Conservation (phyloP, 2,888 invertebrate genomes). For the Falcaria lacertinaria region DNA sequence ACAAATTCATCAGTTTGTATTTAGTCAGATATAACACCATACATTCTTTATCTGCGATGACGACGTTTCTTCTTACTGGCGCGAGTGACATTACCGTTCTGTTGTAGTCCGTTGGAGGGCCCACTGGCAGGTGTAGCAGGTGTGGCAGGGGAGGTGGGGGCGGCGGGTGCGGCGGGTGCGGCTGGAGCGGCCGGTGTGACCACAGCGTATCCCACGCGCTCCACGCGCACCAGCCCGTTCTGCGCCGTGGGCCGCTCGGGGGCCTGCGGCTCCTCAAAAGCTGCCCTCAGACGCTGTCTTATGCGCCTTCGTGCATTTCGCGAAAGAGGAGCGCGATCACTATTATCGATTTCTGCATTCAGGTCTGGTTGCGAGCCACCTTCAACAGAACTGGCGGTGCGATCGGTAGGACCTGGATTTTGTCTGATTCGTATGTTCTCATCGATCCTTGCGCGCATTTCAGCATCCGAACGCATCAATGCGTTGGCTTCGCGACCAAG, state of each 20-base stretch:
- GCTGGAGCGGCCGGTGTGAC: slow-evolving; percentile 11
- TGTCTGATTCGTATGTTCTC: slow-evolving; percentile 19
- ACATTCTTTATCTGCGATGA: slow-evolving; percentile 55
- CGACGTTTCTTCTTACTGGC: slow-evolving; percentile 60
- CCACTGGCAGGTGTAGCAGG: slow-evolving; percentile 23
- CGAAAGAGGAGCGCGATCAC: slow-evolving; percentile 30
- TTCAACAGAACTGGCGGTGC: slow-evolving; percentile 5
- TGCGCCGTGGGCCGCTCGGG: slow-evolving; percentile 1
- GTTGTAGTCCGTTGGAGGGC: slow-evolving; percentile 29
- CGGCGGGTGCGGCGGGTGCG: slow-evolving; percentile 19
- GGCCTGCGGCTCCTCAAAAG: slow-evolving; percentile 36
- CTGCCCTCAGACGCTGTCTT: slow-evolving; percentile 51
- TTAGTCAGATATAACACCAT: slow-evolving; percentile 17
- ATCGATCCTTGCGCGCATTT: slow-evolving; percentile 42
- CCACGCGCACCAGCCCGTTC: background rate
- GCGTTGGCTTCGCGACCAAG: slow-evolving; percentile 55
- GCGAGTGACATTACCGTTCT: slow-evolving; percentile 34
- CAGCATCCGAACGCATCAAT: slow-evolving; percentile 44
- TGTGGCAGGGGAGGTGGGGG: slow-evolving; percentile 9
- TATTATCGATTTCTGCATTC: slow-evolving; percentile 15
- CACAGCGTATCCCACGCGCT: slow-evolving; percentile 7
- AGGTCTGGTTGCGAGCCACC: slow-evolving; percentile 8
- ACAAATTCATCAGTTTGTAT: slow-evolving; percentile 9
- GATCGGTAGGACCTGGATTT: slow-evolving; percentile 9
- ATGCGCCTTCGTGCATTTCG: slow-evolving; percentile 61